phyloP scores from a whole-genome alignment of 2,113 vertebrate genomes.

The Ictidomys tridecemlineatus region DNA sequence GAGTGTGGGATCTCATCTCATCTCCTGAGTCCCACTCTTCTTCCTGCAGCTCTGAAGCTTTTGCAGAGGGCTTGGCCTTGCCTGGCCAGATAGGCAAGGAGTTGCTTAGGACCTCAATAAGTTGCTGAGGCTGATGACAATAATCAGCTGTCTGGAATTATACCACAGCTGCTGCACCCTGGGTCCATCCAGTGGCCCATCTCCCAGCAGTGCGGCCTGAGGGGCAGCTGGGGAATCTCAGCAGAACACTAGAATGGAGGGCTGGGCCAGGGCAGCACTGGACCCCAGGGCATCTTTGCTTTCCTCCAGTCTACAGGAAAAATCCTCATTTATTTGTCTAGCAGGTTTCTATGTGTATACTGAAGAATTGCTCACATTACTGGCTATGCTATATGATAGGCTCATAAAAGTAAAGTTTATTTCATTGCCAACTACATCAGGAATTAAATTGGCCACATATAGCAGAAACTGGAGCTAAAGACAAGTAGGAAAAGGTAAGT shows the following conservation, averaged over 20 bases:
- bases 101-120: too few species aligned
- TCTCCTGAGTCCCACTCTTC: neutral
- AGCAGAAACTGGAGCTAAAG: neutral
- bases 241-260: neutral
- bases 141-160: neutral
- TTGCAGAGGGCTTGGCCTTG: neutral
- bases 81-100: neutral
- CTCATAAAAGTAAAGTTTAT: neutral
- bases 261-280: neutral
- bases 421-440: neutral
- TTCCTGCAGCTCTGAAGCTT: neutral
- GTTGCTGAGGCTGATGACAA: too few species aligned
- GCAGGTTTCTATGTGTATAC: neutral
- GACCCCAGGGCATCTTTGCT: neutral
- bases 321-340: neutral
- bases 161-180: rapidly evolving
- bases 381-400: neutral
- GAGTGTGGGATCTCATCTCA: neutral
- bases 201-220: neutral
- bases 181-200: neutral
- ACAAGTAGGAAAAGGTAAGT: neutral
- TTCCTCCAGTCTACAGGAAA: neutral
- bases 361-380: neutral
- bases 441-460: conserved; percentile 6
- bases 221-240: neutral